phyloP scores from a whole-genome alignment of 2,113 vertebrate genomes.

The Bujurquina vittata region DNA sequence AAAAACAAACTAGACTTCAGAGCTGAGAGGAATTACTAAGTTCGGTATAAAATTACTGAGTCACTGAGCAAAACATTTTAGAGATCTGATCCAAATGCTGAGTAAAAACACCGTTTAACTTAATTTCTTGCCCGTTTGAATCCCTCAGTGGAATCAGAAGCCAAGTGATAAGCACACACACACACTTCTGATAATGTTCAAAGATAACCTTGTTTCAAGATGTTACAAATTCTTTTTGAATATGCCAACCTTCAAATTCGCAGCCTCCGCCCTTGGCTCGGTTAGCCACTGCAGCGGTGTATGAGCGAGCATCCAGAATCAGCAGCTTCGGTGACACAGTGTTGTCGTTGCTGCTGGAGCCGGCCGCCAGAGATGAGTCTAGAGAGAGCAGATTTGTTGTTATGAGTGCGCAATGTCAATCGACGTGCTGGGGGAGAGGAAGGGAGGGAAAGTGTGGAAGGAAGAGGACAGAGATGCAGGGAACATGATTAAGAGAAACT shows the following conservation, averaged over 20 bases:
- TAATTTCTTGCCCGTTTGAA: not conserved
- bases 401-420: not conserved
- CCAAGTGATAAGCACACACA: not conserved
- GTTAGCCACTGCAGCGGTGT: constrained; percentile 97
- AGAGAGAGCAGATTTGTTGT: constrained; percentile 25
- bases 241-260: constrained; percentile 91
- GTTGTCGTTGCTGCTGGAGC: constrained; percentile 85
- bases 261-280: constrained; percentile 98
- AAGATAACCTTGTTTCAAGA: not conserved
- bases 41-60: not conserved
- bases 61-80: not conserved
- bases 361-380: constrained; percentile 92
- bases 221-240: not conserved
- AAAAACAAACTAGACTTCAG: too few relatives aligned
- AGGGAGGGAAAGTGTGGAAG: not conserved
- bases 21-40: not conserved
- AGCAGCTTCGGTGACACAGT: constrained; percentile 91
- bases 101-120: not conserved
- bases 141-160: not conserved
- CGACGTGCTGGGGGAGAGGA: not conserved
- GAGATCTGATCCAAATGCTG: not conserved
- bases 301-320: constrained; percentile 96
- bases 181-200: not conserved
- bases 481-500: constrained; percentile 13
- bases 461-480: not conserved